Conservation (phyloP, 2,888 invertebrate species). For the Campaea margaritaria region DNA sequence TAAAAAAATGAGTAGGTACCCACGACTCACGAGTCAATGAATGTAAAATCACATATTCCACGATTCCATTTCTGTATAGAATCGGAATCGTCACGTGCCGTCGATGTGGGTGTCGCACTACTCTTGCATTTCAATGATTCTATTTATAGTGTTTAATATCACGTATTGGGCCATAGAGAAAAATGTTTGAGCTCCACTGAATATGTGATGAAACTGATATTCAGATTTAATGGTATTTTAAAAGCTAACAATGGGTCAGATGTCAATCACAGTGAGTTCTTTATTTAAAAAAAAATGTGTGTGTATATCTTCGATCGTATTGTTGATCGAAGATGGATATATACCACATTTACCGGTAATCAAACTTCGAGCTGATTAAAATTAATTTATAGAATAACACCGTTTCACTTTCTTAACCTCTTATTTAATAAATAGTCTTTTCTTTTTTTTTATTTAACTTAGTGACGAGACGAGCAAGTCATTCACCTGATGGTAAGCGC, state of each 20-base stretch:
- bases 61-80: constrained; percentile 29
- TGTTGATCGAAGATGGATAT: too few species aligned
- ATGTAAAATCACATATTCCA: constrained; percentile 35
- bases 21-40: constrained; percentile 28
- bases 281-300: too few species aligned
- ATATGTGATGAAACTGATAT: constrained; percentile 17
- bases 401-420: too few species aligned
- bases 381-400: too few species aligned
- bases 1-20: constrained; percentile 26
- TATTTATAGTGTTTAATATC: constrained; percentile 30
- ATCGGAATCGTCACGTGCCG: constrained; percentile 24
- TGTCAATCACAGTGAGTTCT: too few species aligned
- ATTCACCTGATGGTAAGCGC: too few species aligned
- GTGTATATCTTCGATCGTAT: too few species aligned
- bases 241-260: constrained; percentile 2
- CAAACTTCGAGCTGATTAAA: too few species aligned
- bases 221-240: constrained; percentile 10
- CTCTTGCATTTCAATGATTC: constrained; percentile 31
- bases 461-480: too few species aligned
- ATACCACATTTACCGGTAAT: too few species aligned
- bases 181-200: constrained; percentile 16
- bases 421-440: too few species aligned
- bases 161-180: constrained; percentile 24
- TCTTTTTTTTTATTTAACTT: too few species aligned
- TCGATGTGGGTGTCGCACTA: constrained; percentile 29